Evolutionary conservation across 2,888 invertebrate species (phyloP).

Genomic region (Acrobasis repandana): DNA sequence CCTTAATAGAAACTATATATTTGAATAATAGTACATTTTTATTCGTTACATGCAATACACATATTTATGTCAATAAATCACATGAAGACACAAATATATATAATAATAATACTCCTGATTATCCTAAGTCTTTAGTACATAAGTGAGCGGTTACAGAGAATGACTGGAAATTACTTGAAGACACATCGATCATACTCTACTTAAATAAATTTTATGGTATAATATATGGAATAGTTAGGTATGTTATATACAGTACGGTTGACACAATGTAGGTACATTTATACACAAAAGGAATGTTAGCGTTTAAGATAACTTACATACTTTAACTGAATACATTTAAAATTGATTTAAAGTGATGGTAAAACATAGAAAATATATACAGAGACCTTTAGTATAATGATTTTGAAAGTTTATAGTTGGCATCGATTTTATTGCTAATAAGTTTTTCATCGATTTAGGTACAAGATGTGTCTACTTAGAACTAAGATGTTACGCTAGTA

Average conservation of each 20-base stretch:
- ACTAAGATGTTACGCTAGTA: conserved; percentile 69
- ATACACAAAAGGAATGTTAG: conserved; percentile 73
- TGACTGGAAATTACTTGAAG: conserved; percentile 20
- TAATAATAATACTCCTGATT: background rate
- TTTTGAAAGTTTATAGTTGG: conserved; percentile 70
- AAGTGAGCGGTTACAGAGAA: conserved; percentile 5
- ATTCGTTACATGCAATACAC: background rate
- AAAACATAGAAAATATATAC: conserved; percentile 70
- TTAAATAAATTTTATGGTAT: conserved; percentile 20
- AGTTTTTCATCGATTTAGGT: conserved; percentile 72
- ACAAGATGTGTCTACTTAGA: conserved; percentile 78
- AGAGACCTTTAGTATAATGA: conserved; percentile 63
- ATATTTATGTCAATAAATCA: background rate
- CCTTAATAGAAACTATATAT: background rate
- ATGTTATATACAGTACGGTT: conserved; percentile 14
- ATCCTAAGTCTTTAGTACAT: background rate
- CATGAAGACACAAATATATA: background rate
- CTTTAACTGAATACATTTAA: conserved; percentile 60
- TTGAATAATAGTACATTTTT: conserved; percentile 18
- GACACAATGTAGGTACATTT: conserved; percentile 35
- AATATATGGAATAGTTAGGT: conserved; percentile 23
- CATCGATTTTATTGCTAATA: conserved; percentile 78
- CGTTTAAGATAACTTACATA: conserved; percentile 74
- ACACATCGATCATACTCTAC: conserved; percentile 26
- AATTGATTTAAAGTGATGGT: conserved; percentile 57